Conservation (phyloP, 92 coral and sea anemone species). For the Epizoanthus illoricatus region DNA sequence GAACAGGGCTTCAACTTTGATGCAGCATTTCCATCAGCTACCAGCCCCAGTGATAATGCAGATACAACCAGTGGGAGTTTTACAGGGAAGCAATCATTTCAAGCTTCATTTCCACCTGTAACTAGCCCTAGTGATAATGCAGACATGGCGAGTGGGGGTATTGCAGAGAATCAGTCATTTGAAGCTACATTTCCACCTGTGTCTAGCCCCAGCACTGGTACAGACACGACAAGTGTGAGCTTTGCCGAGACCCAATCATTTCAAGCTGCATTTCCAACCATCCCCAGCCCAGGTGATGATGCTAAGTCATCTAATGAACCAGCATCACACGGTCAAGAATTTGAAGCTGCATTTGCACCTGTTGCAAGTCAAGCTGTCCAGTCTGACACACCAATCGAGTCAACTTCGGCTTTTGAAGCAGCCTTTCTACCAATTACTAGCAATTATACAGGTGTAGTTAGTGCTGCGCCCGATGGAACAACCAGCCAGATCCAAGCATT, state of each 20-base stretch:
- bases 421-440: conserved; percentile 1
- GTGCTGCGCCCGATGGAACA: not conserved
- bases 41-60: not conserved
- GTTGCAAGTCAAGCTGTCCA: too few species aligned
- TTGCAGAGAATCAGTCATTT: not conserved
- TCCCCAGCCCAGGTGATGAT: not conserved
- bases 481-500: not conserved
- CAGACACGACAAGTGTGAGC: not conserved
- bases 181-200: conserved; percentile 17
- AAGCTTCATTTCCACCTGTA: conserved; percentile 2
- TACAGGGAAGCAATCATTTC: not conserved
- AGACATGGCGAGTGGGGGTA: not conserved
- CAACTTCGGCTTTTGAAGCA: not conserved
- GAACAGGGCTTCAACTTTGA: conserved; percentile 26
- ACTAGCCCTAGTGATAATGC: not conserved
- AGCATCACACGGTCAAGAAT: too few species aligned
- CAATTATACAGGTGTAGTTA: not conserved
- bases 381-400: too few species aligned
- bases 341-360: too few species aligned
- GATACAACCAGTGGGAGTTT: not conserved
- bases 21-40: conserved; percentile 1
- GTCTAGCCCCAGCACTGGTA: not conserved
- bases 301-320: not conserved
- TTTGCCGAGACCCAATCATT: not conserved
- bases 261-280: not conserved